Conservation (phyloP, 2,888 invertebrate species). For the Neoitamus cyanurus region DNA sequence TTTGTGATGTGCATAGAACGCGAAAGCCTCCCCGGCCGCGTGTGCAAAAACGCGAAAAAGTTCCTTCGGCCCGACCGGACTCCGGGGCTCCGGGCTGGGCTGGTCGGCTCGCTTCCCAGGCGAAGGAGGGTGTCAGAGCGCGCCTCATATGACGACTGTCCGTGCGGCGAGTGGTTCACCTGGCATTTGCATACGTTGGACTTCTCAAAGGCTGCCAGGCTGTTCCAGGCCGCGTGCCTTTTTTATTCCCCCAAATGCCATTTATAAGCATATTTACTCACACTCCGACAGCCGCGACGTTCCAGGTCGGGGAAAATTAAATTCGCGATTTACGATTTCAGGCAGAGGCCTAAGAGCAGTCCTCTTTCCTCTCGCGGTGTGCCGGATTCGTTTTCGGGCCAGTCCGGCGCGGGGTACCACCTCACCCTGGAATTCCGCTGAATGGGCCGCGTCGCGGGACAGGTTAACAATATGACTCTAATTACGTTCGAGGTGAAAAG, state of each 20-base stretch:
- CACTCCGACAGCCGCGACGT: slow-evolving; percentile 29
- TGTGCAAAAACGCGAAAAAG: slow-evolving; percentile 36
- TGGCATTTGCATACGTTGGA: slow-evolving; percentile 43
- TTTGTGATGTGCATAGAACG: slow-evolving; percentile 40
- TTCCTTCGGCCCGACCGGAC: not conserved
- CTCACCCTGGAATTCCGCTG: not conserved
- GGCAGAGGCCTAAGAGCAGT: not conserved
- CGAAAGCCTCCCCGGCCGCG: slow-evolving; percentile 15
- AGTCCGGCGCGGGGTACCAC: not conserved
- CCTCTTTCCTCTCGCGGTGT: not conserved
- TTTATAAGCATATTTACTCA: slow-evolving; percentile 32
- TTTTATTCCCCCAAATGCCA: slow-evolving; percentile 13
- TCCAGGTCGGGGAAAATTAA: slow-evolving; percentile 43
- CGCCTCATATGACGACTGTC: slow-evolving; percentile 1
- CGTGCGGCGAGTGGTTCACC: slow-evolving; percentile 7
- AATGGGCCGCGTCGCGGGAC: not conserved
- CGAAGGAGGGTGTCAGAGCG: slow-evolving; percentile 34
- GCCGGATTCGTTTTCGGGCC: slow-evolving; percentile 17
- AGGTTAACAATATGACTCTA: slow-evolving; percentile 44
- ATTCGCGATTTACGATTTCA: slow-evolving; percentile 45
- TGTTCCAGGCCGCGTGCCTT: not conserved
- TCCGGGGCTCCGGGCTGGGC: not conserved
- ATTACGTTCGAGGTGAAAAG: slow-evolving; percentile 40
- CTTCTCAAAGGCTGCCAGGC: slow-evolving; percentile 1
- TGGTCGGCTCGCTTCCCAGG: not conserved